Base-by-base conservation (phyloP, 2,797 vertebrate species). In the Poecilia gillii region DNA sequence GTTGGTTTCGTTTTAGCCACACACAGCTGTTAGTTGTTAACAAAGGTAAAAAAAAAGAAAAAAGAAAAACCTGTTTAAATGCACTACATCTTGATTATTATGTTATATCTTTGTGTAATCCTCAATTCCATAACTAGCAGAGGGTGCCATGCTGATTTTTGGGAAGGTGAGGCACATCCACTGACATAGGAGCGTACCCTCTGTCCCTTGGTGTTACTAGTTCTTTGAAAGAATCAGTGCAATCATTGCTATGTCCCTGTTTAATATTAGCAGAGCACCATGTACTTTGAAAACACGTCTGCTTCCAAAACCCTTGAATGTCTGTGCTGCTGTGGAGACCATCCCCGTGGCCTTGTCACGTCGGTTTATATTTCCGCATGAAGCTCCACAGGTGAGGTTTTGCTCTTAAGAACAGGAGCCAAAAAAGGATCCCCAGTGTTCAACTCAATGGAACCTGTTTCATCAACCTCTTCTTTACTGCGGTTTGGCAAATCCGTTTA, bases 351-450 rank as follows among this genome's bases (percentile, higher is more conserved):
- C 5, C 68, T n/a, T 71, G 41, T 46, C n/a, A 46, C 4, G 16
- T 72, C 41, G 28, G 68, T 72, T 72, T 72, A 45, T 72, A 45
- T 72, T 45, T 46, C 43, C 36, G 25, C 45, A 16, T 72, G 41
- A 46, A 28, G n/a, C 25, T 46, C 25, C 25, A 45, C 43, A 72
- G 25, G 41, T 72, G 25, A 72, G n/a, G 13, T 72, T 72, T 45
- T 46, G 46, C 25, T 46, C 43, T n/a, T 72, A 28, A 28, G 43
- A 72, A 46, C 25, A 18, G 45, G 25, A 16, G 14, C 68, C 43
- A 72, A 45, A 72, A 53, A 53, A 31, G 16, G 3, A 72, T 14
- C 13, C n/a, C 23, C 8, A 16, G 41, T 14, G 43, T 72, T 18
- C 25, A 55, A 6, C 1, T 14, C 55, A 41, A 55, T 53, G 6